phyloP scores from a whole-genome alignment of 2,113 vertebrate species.

The Forbesichthys papilliferus region DNA sequence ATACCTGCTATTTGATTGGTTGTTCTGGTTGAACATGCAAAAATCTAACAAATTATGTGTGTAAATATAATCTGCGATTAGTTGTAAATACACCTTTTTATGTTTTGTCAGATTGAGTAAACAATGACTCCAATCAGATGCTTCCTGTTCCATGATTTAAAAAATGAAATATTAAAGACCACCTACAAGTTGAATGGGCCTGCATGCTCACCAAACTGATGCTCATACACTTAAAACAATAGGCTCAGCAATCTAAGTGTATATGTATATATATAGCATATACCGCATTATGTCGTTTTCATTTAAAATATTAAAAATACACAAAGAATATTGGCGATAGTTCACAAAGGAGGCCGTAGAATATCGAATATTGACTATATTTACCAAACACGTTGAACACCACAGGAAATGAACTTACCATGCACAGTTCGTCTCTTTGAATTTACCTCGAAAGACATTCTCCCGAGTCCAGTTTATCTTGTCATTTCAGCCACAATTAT shows the following conservation, averaged over 20 bases:
- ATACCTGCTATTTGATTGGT: slow-evolving; percentile 57
- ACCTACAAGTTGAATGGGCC: background rate
- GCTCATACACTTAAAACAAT: too few relatives aligned
- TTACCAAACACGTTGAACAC: slow-evolving; percentile 79
- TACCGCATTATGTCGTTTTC: too few relatives aligned
- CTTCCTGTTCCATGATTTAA: slow-evolving; percentile 76
- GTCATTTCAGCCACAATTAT: slow-evolving; percentile 97
- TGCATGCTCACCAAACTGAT: too few relatives aligned
- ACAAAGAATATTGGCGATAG: slow-evolving; percentile 30
- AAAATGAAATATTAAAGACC: background rate
- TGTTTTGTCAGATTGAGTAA: slow-evolving; percentile 99
- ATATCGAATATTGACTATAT: slow-evolving; percentile 52
- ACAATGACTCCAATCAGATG: slow-evolving; percentile 81
- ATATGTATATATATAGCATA: too few relatives aligned
- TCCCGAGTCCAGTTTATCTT: slow-evolving; percentile 85
- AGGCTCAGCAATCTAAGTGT: too few relatives aligned
- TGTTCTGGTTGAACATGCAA: slow-evolving; percentile 74
- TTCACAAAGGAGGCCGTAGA: slow-evolving; percentile 35
- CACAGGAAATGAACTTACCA: slow-evolving; percentile 98
- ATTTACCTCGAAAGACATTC: slow-evolving; percentile 72
- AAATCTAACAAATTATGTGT: slow-evolving; percentile 83
- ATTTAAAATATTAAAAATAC: slow-evolving; percentile 55
- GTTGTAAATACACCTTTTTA: slow-evolving; percentile 99
- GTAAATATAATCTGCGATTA: slow-evolving; percentile 98
- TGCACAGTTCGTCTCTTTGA: slow-evolving; percentile 59